A percentile compares a stretch with the other conserved stretches of the same genome.
phyloP scores from a whole-genome alignment of 2,113 vertebrate species.

The Aptenodytes patagonicus region DNA sequence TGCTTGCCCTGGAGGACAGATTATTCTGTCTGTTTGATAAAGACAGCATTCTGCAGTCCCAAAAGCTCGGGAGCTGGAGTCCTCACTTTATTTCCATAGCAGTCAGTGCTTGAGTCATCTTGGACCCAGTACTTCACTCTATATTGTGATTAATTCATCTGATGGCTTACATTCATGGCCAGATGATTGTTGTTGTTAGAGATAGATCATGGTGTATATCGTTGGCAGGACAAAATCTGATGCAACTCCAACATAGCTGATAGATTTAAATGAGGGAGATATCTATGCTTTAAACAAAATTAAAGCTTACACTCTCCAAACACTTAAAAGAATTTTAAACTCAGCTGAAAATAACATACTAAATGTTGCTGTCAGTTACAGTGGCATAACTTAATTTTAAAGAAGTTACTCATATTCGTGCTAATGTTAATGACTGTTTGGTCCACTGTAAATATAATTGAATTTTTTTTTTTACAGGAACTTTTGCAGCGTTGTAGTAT shows the following conservation, averaged over 20 bases:
- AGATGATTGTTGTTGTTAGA: constrained; percentile 8
- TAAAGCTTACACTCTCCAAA: neutral
- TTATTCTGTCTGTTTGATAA: neutral
- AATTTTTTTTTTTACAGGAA: neutral
- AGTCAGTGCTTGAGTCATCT: neutral
- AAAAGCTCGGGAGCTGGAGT: neutral
- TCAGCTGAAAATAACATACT: neutral
- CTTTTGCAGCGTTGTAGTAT: neutral
- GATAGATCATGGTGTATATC: neutral
- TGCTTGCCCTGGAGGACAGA: neutral
- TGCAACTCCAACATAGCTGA: neutral
- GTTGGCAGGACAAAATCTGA: neutral
- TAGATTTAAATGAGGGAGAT: neutral
- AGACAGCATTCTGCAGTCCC: neutral
- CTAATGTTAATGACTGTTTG: neutral
- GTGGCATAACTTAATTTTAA: neutral
- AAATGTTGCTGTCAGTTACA: neutral
- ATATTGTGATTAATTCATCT: neutral
- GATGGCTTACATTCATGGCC: neutral
- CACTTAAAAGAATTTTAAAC: neutral
- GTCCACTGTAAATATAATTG: neutral
- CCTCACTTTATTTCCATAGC: neutral
- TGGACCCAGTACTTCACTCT: neutral
- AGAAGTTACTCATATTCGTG: neutral
- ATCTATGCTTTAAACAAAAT: neutral